Evolutionary conservation across 37 sponge, comb jelly and placozoan species (phyloP).

Genomic region (Beroe ovata): DNA sequence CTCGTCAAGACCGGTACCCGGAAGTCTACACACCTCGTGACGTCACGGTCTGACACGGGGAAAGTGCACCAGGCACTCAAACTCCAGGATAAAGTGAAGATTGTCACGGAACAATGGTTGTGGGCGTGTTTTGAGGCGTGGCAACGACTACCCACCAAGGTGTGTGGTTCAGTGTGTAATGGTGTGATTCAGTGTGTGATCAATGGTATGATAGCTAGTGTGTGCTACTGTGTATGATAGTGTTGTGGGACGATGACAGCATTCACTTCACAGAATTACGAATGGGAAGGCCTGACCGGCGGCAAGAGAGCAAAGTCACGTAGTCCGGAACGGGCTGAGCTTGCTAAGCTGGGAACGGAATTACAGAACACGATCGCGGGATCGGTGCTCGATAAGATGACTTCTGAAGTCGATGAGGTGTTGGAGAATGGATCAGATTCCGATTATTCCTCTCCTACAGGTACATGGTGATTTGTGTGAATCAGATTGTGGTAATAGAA

Average conservation of each 20-base stretch:
- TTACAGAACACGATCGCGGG: not conserved
- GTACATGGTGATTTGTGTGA: too few relatives aligned
- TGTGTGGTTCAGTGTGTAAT: not conserved
- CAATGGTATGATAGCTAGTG: too few relatives aligned
- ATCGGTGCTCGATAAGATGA: not conserved
- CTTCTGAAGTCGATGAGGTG: conserved; percentile 20
- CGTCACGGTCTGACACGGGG: conserved; percentile 79
- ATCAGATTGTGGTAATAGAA: too few relatives aligned
- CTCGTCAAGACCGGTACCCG: not conserved
- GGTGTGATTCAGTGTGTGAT: too few relatives aligned
- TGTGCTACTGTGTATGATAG: too few relatives aligned
- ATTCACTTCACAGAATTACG: not conserved
- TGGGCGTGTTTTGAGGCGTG: conserved; percentile 92
- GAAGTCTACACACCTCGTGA: conserved; percentile 91
- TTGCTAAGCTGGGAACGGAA: conserved; percentile 17
- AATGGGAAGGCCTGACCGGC: conserved; percentile 56
- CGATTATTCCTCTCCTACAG: conserved; percentile 31
- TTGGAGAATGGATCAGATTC: conserved; percentile 43
- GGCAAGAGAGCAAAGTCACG: conserved; percentile 30
- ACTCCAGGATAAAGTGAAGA: conserved; percentile 72
- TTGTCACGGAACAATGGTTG: conserved; percentile 88
- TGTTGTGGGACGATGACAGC: too few relatives aligned
- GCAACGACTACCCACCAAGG: conserved; percentile 67
- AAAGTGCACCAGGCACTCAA: conserved; percentile 83
- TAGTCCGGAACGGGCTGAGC: not conserved